A percentile compares a stretch with the other conserved stretches of the same genome.
phyloP scores from a whole-genome alignment of 2,113 vertebrate genomes.

The Thamnophis sirtalis region DNA sequence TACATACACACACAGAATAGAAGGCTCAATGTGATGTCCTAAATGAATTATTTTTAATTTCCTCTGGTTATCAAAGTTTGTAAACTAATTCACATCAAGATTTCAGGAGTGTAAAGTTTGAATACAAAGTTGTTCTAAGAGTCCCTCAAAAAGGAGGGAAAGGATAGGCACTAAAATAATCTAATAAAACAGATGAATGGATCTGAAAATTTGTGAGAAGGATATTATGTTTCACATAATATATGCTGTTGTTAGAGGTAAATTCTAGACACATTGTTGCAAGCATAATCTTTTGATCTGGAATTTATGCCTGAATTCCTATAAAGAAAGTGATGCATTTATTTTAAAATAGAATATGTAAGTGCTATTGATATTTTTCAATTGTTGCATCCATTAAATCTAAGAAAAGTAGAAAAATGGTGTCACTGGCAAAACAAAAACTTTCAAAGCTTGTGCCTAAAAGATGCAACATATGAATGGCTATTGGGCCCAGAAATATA shows the following conservation, averaged over 20 bases:
- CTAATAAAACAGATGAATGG: slow-evolving; percentile 48
- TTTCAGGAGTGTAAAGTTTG: not conserved
- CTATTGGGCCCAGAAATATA: not conserved
- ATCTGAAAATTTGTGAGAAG: slow-evolving; percentile 20
- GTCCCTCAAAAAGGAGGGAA: slow-evolving; percentile 40
- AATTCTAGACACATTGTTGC: not conserved
- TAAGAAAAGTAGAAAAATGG: not conserved
- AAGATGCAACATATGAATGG: not conserved
- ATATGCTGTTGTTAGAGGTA: not conserved
- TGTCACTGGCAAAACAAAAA: rapidly evolving
- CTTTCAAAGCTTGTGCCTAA: not conserved
- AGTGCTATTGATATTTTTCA: not conserved
- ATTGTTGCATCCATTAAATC: not conserved
- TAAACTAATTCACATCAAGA: not conserved
- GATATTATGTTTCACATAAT: not conserved
- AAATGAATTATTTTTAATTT: not conserved
- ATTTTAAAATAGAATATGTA: not conserved
- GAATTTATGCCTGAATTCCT: not conserved
- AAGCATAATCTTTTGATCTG: not conserved
- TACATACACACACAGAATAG: not conserved
- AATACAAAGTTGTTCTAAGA: not conserved
- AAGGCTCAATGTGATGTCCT: not conserved
- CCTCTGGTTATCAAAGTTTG: rapidly evolving
- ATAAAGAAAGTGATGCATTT: not conserved
- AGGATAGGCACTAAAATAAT: slow-evolving; percentile 32